Conservation (phyloP, 35 echinoderm and acorn worm species). For the Diadema setosum region DNA sequence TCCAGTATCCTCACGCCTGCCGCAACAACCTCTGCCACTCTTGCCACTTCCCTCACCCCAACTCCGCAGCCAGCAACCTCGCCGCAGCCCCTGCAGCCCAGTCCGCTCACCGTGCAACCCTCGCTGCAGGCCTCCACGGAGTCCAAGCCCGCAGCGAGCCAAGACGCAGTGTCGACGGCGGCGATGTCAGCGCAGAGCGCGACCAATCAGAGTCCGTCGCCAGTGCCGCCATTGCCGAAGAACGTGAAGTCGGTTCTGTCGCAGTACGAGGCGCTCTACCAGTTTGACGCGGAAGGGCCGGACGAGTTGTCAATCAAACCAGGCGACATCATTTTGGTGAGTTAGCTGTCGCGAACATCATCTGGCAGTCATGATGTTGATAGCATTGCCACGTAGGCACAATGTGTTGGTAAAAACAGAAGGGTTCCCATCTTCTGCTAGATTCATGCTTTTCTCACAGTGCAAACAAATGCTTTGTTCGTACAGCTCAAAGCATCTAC, state of each 20-base stretch:
- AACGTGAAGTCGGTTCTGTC: constrained; percentile 11
- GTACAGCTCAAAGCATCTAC: too few species aligned
- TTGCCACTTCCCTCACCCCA: not conserved
- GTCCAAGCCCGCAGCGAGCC: not conserved
- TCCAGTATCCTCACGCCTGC: not conserved
- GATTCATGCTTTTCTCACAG: too few species aligned
- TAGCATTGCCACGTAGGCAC: too few species aligned
- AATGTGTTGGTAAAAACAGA: too few species aligned
- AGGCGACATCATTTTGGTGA: constrained; percentile 96
- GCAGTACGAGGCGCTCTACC: constrained; percentile 74
- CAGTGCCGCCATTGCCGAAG: not conserved
- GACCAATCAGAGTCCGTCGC: not conserved
- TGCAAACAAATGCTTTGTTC: too few species aligned
- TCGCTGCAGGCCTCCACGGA: not conserved
- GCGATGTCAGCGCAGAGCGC: not conserved
- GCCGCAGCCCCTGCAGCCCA: not conserved
- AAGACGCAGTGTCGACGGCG: not conserved
- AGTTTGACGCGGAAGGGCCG: constrained; percentile 61
- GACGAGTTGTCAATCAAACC: constrained; percentile 90
- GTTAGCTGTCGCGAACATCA: not conserved
- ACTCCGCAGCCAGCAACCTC: not conserved
- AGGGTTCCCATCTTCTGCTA: too few species aligned
- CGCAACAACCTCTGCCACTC: constrained; percentile 9
- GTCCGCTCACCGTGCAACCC: not conserved
- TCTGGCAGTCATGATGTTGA: too few species aligned